These are phyloP conservation scores for Neodontobutis hainanensis DNA, from an alignment of 2,113 vertebrate genomes.

Conservation along the genomic window DNA sequence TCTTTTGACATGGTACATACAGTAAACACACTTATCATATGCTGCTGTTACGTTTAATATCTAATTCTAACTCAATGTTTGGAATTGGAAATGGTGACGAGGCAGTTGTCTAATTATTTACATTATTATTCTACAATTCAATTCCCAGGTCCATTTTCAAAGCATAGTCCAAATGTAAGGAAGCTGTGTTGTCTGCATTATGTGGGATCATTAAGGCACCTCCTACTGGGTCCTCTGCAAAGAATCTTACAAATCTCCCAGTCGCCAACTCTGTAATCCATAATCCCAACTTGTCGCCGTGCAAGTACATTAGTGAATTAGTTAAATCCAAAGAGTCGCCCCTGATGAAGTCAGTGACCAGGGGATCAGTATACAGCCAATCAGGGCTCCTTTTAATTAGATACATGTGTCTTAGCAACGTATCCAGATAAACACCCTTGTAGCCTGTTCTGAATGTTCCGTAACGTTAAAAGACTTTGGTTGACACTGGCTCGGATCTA, in stretches of 20 bases:
- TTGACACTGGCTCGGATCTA: too few relatives aligned
- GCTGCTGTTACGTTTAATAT: too few relatives aligned
- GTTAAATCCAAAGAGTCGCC: slow-evolving; percentile 63
- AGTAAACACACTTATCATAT: too few relatives aligned
- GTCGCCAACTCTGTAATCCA: slow-evolving; percentile 54
- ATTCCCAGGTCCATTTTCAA: slow-evolving; percentile 9
- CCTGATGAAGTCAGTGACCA: slow-evolving; percentile 52
- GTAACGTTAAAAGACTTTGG: slow-evolving; percentile 3
- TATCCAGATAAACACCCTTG: slow-evolving; percentile 7
- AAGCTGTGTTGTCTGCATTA: slow-evolving; percentile 33
- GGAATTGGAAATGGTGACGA: too few relatives aligned
- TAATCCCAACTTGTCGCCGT: slow-evolving; percentile 65
- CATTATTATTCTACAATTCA: not conserved
- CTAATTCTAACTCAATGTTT: too few relatives aligned
- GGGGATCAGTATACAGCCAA: slow-evolving; percentile 42
- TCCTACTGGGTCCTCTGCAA: slow-evolving; percentile 22
- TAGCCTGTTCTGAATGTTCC: slow-evolving; percentile 2
- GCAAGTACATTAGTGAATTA: slow-evolving; percentile 76
- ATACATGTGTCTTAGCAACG: slow-evolving; percentile 8
- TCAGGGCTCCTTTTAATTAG: slow-evolving; percentile 52
- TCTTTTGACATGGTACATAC: too few relatives aligned
- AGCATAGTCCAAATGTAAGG: slow-evolving; percentile 9
- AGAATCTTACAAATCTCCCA: slow-evolving; percentile 40
- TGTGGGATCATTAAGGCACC: slow-evolving; percentile 16
- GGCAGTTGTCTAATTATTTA: too few relatives aligned